These are phyloP conservation scores for Arenaria interpres DNA, from an alignment of 2,113 vertebrate species.

Conservation along the genomic window DNA sequence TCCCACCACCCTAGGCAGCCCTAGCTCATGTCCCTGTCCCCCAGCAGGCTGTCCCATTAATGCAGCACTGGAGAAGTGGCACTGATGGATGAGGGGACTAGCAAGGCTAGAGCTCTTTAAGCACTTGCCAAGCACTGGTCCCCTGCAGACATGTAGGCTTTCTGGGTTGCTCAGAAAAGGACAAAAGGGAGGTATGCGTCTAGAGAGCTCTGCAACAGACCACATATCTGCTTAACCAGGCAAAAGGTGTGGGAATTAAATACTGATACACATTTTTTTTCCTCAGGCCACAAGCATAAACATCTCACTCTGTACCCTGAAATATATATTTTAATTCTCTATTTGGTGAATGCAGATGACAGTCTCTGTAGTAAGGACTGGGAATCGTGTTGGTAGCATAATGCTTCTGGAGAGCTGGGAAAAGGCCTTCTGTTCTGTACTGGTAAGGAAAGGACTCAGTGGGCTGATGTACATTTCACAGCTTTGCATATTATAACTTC, in stretches of 20 bases:
- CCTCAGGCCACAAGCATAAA: neutral
- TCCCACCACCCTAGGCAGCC: neutral
- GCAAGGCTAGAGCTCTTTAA: neutral
- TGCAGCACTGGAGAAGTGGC: neutral
- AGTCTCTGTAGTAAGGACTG: neutral
- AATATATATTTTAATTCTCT: neutral
- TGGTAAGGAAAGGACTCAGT: neutral
- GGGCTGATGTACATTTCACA: neutral
- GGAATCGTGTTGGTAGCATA: neutral
- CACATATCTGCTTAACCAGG: neutral
- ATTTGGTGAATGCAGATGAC: neutral
- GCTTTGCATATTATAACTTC: neutral
- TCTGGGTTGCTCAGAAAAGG: neutral
- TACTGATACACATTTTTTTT: neutral
- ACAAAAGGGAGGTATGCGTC: neutral
- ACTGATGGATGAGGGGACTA: neutral
- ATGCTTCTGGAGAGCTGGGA: neutral
- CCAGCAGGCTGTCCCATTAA: neutral
- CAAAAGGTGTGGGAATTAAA: neutral
- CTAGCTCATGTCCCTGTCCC: fast-evolving
- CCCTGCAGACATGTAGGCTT: fast-evolving
- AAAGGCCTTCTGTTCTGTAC: neutral
- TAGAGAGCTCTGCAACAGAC: neutral
- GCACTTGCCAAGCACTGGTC: neutral
- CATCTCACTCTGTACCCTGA: neutral